These are phyloP conservation scores for Isurus oxyrinchus DNA, from an alignment of 2,113 vertebrate species.

Conservation along the genomic window DNA sequence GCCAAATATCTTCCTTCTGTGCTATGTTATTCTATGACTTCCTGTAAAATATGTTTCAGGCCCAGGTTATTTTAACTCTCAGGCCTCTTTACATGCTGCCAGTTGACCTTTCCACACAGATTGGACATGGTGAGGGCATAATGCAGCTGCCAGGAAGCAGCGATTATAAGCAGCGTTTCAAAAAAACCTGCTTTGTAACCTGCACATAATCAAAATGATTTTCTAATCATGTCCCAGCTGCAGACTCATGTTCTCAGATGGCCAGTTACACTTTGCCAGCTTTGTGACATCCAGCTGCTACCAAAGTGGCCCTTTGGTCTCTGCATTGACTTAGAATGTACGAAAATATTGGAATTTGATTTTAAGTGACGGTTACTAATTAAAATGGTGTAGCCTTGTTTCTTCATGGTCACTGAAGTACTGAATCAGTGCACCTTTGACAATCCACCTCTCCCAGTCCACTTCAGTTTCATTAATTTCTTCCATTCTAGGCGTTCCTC, in stretches of 20 bases:
- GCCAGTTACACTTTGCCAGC: not conserved
- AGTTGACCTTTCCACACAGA: not conserved
- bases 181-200: not conserved
- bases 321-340: not conserved
- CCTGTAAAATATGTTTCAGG: not conserved
- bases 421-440: too few relatives aligned
- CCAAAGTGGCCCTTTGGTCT: not conserved
- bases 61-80: not conserved
- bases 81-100: not conserved
- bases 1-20: not conserved
- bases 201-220: not conserved
- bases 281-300: not conserved
- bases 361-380: not conserved
- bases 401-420: too few relatives aligned
- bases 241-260: not conserved
- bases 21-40: not conserved
- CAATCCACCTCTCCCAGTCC: too few relatives aligned
- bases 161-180: not conserved
- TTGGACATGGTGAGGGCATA: not conserved
- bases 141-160: not conserved
- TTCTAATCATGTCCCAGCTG: not conserved
- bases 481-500: not conserved
- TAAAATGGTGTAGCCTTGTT: not conserved
- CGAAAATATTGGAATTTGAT: not conserved
- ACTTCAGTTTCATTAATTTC: not conserved